A percentile compares a stretch with the other conserved stretches of the same genome.
phyloP scores from a whole-genome alignment of 2,888 invertebrate species.

The Pharmacophagus antenor region DNA sequence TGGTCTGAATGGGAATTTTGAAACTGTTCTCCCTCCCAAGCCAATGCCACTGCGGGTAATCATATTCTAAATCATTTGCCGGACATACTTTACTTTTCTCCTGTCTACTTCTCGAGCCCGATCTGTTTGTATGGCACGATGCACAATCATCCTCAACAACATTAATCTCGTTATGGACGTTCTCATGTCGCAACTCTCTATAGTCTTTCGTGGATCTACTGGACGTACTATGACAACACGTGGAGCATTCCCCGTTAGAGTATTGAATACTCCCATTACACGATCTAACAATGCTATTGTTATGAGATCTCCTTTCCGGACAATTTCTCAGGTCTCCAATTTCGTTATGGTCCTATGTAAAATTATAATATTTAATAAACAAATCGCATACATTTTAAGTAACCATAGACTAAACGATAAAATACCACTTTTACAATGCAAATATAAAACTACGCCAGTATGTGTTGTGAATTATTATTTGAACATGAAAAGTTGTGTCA shows the following conservation, averaged over 20 bases:
- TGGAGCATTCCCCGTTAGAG: slow-evolving; percentile 75
- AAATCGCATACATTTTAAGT: slow-evolving; percentile 32
- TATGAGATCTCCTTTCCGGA: slow-evolving; percentile 73
- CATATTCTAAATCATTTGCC: slow-evolving; percentile 75
- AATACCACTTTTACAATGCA: not conserved
- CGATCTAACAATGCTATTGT: slow-evolving; percentile 76
- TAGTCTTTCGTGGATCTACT: slow-evolving; percentile 76
- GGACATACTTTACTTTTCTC: slow-evolving; percentile 78
- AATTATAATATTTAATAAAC: slow-evolving; percentile 50
- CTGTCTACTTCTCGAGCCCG: slow-evolving; percentile 72
- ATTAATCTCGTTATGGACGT: slow-evolving; percentile 67
- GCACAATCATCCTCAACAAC: slow-evolving; percentile 69
- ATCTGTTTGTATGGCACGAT: slow-evolving; percentile 74
- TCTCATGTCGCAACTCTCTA: slow-evolving; percentile 68
- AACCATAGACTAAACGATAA: slow-evolving; percentile 3
- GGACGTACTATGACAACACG: slow-evolving; percentile 75
- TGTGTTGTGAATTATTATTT: no score
- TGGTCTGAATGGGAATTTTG: slow-evolving; percentile 75
- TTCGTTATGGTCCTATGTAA: slow-evolving; percentile 69
- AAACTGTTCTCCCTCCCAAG: slow-evolving; percentile 77
- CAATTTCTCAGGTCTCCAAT: slow-evolving; percentile 71
- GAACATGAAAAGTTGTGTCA: no score
- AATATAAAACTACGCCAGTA: no score
- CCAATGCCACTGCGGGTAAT: slow-evolving; percentile 79
- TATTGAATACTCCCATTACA: slow-evolving; percentile 76